Conservation (phyloP, 2,888 invertebrate genomes). For the Stramonita haemastoma region DNA sequence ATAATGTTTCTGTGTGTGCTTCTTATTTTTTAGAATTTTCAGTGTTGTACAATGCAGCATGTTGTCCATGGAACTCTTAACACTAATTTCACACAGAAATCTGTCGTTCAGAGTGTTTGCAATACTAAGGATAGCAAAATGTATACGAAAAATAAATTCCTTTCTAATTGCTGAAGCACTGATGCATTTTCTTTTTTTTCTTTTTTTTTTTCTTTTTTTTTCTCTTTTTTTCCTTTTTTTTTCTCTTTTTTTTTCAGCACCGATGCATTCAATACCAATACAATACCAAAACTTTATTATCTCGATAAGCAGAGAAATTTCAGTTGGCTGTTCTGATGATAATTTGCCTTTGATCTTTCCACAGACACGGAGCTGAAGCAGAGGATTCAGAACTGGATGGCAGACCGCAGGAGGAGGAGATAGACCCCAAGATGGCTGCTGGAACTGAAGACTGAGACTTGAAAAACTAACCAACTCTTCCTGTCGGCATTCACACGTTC, state of each 20-base stretch:
- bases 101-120: no score
- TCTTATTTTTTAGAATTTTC: no score
- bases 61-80: no score
- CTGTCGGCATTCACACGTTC: slow-evolving; percentile 3
- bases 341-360: neutral
- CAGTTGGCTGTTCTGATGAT: no score
- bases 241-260: neutral
- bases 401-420: slow-evolving; percentile 81
- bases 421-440: neutral
- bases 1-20: no score
- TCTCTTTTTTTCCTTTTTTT: neutral
- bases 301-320: no score
- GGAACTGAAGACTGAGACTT: neutral
- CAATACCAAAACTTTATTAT: no score
- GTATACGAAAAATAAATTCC: neutral
- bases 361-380: slow-evolving; percentile 90
- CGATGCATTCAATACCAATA: no score
- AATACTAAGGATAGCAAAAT: neutral
- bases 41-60: no score
- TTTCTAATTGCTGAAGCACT: neutral
- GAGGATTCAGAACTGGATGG: slow-evolving; percentile 91
- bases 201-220: neutral
- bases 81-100: no score
- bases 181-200: neutral
- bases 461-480: neutral